phyloP scores from a whole-genome alignment of 2,797 vertebrate species.

The Allobates femoralis region DNA sequence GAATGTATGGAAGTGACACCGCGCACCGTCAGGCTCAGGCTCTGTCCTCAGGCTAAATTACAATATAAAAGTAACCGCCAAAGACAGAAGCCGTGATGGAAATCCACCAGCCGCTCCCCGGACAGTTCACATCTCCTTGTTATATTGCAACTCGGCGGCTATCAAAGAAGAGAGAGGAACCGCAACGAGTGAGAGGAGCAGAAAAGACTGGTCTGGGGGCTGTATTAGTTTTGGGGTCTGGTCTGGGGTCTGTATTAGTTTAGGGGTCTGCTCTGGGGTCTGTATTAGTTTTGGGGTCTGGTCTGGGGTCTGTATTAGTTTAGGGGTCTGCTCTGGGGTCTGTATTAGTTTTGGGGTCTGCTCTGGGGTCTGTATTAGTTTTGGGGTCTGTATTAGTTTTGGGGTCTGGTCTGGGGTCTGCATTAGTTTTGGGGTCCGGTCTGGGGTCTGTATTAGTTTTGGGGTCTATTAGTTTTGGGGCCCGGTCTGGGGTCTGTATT shows the following conservation, averaged over 20 bases:
- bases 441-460: not conserved
- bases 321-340: no score
- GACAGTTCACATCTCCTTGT: slow-evolving; percentile 4
- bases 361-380: no score
- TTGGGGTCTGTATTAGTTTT: no score
- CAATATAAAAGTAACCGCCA: slow-evolving; percentile 11
- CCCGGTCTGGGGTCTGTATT: no score
- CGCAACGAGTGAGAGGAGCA: no score
- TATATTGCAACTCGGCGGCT: slow-evolving; percentile 3
- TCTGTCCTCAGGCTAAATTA: slow-evolving; percentile 16
- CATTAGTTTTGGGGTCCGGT: not conserved
- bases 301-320: no score
- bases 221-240: no score
- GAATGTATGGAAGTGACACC: slow-evolving; percentile 12
- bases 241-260: no score
- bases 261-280: no score
- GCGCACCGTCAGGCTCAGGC: slow-evolving; percentile 8
- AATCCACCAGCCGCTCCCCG: not conserved
- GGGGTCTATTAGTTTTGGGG: not conserved
- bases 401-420: not conserved
- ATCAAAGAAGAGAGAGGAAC: not conserved
- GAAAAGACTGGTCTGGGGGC: no score
- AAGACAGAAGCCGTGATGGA: not conserved
- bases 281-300: no score
- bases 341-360: no score